Conservation (phyloP, 2,888 invertebrate species). For the Antheraea yamamai region DNA sequence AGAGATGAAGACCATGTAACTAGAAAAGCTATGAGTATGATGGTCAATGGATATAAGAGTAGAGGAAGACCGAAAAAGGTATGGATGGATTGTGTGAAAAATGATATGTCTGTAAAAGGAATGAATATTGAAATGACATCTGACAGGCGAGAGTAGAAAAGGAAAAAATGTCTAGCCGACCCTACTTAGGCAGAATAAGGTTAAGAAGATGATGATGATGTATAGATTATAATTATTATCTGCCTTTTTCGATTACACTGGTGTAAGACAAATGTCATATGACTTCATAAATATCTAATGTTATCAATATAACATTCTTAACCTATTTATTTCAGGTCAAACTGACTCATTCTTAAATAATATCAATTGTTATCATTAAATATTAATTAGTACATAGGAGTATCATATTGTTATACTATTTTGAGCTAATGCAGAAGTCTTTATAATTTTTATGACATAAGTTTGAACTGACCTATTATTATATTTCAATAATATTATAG, state of each 20-base stretch:
- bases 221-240: background rate
- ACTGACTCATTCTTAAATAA: background rate
- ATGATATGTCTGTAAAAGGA: too few species aligned
- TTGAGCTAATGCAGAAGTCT: background rate
- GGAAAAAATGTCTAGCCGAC: too few species aligned
- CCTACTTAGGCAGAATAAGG: too few species aligned
- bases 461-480: background rate
- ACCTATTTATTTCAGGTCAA: constrained; percentile 9
- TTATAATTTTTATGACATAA: background rate
- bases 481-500: too few species aligned
- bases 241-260: background rate
- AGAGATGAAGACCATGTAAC: too few species aligned
- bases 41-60: too few species aligned
- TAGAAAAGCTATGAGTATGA: too few species aligned
- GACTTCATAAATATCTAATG: background rate
- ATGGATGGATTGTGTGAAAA: too few species aligned
- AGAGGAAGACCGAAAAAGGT: too few species aligned
- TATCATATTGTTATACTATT: background rate
- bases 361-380: background rate
- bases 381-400: background rate
- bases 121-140: too few species aligned
- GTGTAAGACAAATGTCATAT: background rate
- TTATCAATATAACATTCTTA: background rate
- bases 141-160: too few species aligned
- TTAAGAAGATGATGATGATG: too few species aligned